Conservation (phyloP, 2,888 invertebrate genomes). For the Oscheius sp. region DNA sequence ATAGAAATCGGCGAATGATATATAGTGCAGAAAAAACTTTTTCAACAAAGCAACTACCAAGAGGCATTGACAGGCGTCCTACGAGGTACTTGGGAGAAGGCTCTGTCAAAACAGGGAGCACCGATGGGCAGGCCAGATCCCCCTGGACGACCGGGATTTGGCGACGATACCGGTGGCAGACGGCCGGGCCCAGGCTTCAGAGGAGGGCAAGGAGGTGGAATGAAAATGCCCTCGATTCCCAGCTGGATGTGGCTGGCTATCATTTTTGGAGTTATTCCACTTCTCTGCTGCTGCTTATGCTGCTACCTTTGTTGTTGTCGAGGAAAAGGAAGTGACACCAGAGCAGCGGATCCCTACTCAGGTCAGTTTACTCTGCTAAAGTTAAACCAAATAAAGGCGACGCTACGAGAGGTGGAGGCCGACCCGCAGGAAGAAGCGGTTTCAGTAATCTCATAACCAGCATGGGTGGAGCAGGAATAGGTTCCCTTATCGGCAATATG, state of each 20-base stretch:
- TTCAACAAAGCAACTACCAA: conserved; percentile 62
- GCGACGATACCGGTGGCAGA: conserved; percentile 33
- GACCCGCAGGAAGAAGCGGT: conserved; percentile 14
- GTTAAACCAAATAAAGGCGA: neutral
- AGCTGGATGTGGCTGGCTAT: conserved; percentile 59
- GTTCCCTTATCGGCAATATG: conserved; percentile 51
- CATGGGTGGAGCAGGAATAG: conserved; percentile 52
- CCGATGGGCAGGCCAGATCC: neutral
- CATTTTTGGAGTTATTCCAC: conserved; percentile 62
- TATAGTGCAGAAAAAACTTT: conserved; percentile 56
- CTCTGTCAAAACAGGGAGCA: conserved; percentile 61
- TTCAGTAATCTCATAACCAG: conserved; percentile 24
- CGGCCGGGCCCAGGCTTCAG: conserved; percentile 36
- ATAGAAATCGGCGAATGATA: neutral
- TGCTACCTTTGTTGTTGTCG: conserved; percentile 69
- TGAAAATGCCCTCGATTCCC: conserved; percentile 52
- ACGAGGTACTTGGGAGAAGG: conserved; percentile 50
- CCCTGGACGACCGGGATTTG: conserved; percentile 38
- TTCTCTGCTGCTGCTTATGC: conserved; percentile 67
- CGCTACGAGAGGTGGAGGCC: neutral
- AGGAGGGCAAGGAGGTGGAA: conserved; percentile 34
- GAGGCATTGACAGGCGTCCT: conserved; percentile 65
- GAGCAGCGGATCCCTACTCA: neutral
- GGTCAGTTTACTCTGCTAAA: neutral
- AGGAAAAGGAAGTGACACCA: conserved; percentile 51